Base-by-base conservation (phyloP, 2,888 invertebrate species). In the Amphimallon solstitiale region DNA sequence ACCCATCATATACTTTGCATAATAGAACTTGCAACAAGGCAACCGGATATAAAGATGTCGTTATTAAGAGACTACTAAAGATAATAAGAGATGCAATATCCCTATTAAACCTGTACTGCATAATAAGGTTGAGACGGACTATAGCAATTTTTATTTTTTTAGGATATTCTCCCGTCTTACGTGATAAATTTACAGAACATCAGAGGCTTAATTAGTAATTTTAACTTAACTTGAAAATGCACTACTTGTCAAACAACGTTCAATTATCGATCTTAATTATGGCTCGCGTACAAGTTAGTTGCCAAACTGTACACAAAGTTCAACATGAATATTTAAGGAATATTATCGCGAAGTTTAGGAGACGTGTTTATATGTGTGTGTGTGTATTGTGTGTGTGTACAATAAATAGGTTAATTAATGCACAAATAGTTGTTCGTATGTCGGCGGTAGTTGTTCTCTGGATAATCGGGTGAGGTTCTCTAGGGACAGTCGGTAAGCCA, bases 371-470 rank as follows among this genome's bases (percentile, higher is more conserved):
- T n/a, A n/a, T n/a, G 15, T 21, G 48, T 19, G 15, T 48, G 29
- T 29, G 9, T 29, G n/a, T n/a, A n/a, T n/a, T n/a, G 15, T 21
- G 48, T 19, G 15, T 48, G 29, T 29, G 9, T 29, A 29, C 29
- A 29, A 56, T 38, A 56, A 56, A 56, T 38, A 38, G 56, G 56
- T 56, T 38, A 56, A 56, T 56, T 56, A 52, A 56, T 48, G 19
- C 19, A 19, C 21, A 10, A 48, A 17, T 48, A 23, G 14, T 48
- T 23, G 48, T 10, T 7, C 23, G n/a, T 48, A 15, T 48, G n/a
- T 48, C 48, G 2, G 56, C 15, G 17, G 17, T 6, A 9, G 38
- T 38, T 4, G n/a, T 12, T 10, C 34, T 34, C 14, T 19, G 14
- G 15, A 56, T 17, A 38, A 38, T 35, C 17, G 23, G 15, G 56